phyloP scores from a whole-genome alignment of 2,113 vertebrate species.

The Noturus placidus region DNA sequence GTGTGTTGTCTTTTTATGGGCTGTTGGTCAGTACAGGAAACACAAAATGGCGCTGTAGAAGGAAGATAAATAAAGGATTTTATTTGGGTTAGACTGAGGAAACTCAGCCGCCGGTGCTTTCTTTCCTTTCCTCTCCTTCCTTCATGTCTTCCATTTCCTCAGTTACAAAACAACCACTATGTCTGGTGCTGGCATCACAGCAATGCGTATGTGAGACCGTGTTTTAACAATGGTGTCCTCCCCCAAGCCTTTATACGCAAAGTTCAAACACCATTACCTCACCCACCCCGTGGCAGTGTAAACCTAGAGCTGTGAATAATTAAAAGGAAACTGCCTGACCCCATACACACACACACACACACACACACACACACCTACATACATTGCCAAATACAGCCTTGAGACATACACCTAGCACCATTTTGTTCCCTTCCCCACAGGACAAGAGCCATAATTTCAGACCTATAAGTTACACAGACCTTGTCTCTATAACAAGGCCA shows the following conservation, averaged over 20 bases:
- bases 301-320: slow-evolving; percentile 70
- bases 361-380: slow-evolving; percentile 28
- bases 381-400: slow-evolving; percentile 34
- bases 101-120: slow-evolving; percentile 53
- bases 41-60: slow-evolving; percentile 40
- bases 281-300: slow-evolving; percentile 68
- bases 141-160: slow-evolving; percentile 10
- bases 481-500: slow-evolving; percentile 43
- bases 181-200: neutral
- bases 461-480: slow-evolving; percentile 61
- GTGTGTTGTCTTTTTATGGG: slow-evolving; percentile 10
- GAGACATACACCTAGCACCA: slow-evolving; percentile 49
- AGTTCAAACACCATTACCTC: slow-evolving; percentile 66
- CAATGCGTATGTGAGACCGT: slow-evolving; percentile 19
- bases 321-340: slow-evolving; percentile 53
- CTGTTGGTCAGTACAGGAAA: slow-evolving; percentile 58
- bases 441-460: slow-evolving; percentile 59
- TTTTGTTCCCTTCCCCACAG: slow-evolving; percentile 47
- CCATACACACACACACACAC: slow-evolving; percentile 41
- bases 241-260: slow-evolving; percentile 24
- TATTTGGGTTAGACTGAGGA: slow-evolving; percentile 66
- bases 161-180: neutral
- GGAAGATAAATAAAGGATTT: slow-evolving; percentile 62
- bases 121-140: neutral
- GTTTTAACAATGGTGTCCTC: slow-evolving; percentile 32